Percentiles rank a stretch among this genome's conserved stretches.
phyloP scores from a whole-genome alignment of 2,888 invertebrate genomes.

The Boloria euphrosyne region DNA sequence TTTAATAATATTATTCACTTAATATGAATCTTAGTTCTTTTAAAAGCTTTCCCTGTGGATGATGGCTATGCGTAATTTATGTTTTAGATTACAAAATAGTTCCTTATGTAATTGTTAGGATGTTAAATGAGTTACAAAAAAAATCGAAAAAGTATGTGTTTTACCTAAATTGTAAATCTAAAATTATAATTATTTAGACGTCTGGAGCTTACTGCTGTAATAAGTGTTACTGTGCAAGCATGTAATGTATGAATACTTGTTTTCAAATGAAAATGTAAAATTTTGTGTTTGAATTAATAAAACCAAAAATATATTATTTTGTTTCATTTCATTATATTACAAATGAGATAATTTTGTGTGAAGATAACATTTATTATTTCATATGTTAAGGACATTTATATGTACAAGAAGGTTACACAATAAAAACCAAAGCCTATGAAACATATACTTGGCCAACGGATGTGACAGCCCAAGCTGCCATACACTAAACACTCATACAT shows the following conservation, averaged over 20 bases:
- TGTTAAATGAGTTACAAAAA: not conserved
- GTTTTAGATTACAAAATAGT: conserved; percentile 16
- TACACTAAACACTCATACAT: too few relatives aligned
- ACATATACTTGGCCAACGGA: too few relatives aligned
- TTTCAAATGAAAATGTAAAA: conserved; percentile 21
- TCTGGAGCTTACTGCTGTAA: conserved; percentile 23
- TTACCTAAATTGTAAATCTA: conserved; percentile 9
- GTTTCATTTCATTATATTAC: conserved; percentile 19
- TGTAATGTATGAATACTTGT: conserved; percentile 20
- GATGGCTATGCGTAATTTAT: conserved; percentile 17
- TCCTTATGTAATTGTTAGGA: conserved; percentile 13
- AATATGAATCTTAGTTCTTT: conserved; percentile 2
- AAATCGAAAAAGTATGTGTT: conserved; percentile 4
- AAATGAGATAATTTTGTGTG: too few relatives aligned
- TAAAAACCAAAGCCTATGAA: too few relatives aligned
- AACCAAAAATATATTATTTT: conserved; percentile 33
- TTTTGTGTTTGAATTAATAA: conserved; percentile 40
- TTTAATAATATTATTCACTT: not conserved
- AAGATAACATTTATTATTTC: too few relatives aligned
- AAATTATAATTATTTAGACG: conserved; percentile 1
- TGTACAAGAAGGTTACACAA: too few relatives aligned
- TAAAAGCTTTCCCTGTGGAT: not conserved
- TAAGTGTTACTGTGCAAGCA: conserved; percentile 22
- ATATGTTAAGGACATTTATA: too few relatives aligned
- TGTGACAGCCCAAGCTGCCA: too few relatives aligned